Evolutionary conservation across 1,140 invertebrate genomes (phyloP).

Genomic region (Galleria mellonella): DNA sequence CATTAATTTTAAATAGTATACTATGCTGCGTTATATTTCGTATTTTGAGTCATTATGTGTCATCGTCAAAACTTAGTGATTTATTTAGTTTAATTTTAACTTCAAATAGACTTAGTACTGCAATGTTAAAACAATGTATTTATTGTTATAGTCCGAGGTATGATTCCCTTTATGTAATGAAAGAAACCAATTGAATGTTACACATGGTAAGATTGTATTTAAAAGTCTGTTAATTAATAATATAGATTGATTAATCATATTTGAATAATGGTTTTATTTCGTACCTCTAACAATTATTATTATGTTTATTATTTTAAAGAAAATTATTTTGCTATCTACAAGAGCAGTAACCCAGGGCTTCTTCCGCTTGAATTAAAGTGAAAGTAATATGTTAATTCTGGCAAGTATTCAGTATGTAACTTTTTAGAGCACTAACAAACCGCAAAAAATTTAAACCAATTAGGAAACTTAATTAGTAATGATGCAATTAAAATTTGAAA

Average conservation of each 20-base stretch:
- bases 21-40: slow-evolving; percentile 29
- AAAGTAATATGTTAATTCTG: no score
- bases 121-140: slow-evolving; percentile 57
- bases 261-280: slow-evolving; percentile 16
- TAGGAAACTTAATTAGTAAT: no score
- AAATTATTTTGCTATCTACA: no score
- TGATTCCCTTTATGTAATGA: slow-evolving; percentile 48
- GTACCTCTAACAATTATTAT: no score
- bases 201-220: slow-evolving; percentile 58
- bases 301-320: no score
- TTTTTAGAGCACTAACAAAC: no score
- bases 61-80: slow-evolving; percentile 36
- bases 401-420: no score
- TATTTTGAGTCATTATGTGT: slow-evolving; percentile 50
- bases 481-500: no score
- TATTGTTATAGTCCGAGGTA: slow-evolving; percentile 51
- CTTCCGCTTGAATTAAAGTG: no score
- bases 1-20: slow-evolving; percentile 16
- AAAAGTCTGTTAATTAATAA: slow-evolving; percentile 64
- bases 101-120: slow-evolving; percentile 41
- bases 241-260: slow-evolving; percentile 57
- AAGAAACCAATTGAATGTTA: slow-evolving; percentile 56
- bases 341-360: no score
- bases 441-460: no score
- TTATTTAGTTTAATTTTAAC: slow-evolving; percentile 46